Evolutionary conservation across 2,113 vertebrate species (phyloP).

Genomic region (Rhombomys opimus): DNA sequence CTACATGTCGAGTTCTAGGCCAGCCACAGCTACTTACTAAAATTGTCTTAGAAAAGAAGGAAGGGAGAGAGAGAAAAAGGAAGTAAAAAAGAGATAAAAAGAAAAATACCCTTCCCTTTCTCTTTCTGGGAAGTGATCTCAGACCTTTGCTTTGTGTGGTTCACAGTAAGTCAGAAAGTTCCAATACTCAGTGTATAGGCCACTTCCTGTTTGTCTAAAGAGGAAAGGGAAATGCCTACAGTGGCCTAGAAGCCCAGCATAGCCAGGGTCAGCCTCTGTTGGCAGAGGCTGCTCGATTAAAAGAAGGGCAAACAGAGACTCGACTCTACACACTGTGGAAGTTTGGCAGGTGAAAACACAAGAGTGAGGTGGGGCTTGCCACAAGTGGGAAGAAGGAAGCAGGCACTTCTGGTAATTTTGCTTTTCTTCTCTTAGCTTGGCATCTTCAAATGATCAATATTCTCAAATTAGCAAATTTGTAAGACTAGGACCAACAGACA

Average conservation of each 20-base stretch:
- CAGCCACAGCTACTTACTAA: not conserved
- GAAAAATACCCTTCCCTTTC: not conserved
- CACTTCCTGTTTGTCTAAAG: slow-evolving; percentile 66
- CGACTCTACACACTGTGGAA: slow-evolving; percentile 32
- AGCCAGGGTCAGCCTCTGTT: slow-evolving; percentile 27
- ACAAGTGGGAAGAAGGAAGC: slow-evolving; percentile 18
- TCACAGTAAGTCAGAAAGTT: slow-evolving; percentile 36
- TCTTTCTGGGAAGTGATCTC: slow-evolving; percentile 41
- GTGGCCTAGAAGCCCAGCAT: not conserved
- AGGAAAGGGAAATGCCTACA: slow-evolving; percentile 33
- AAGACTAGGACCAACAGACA: not conserved
- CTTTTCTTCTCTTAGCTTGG: slow-evolving; percentile 41
- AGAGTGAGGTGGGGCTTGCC: not conserved
- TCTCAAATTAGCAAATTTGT: slow-evolving; percentile 60
- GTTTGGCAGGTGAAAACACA: slow-evolving; percentile 47
- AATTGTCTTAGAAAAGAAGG: not conserved
- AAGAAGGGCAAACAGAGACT: slow-evolving; percentile 49
- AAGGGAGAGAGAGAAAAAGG: fast-evolving
- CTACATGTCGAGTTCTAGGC: not conserved
- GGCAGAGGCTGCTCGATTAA: slow-evolving; percentile 10
- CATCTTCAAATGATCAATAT: slow-evolving; percentile 53
- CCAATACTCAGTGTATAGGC: slow-evolving; percentile 1
- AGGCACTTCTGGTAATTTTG: slow-evolving; percentile 54
- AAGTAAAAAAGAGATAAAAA: not conserved
- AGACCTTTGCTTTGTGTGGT: slow-evolving; percentile 37